Conservation (phyloP, 1,140 invertebrate species). For the Telenomus remus region DNA sequence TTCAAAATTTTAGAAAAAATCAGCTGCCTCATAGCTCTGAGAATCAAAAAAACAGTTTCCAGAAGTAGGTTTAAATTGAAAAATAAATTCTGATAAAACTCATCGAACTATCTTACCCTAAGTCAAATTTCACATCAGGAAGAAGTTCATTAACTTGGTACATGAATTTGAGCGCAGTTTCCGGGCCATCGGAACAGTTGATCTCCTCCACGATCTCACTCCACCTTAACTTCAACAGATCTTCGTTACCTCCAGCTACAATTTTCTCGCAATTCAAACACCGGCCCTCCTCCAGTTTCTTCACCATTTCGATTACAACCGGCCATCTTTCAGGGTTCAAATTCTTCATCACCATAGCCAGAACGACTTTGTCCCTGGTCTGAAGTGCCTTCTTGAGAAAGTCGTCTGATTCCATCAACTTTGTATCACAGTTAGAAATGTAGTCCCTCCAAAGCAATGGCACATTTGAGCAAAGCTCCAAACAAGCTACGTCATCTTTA, state of each 20-base stretch:
- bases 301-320: conserved; percentile 44
- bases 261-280: conserved; percentile 64
- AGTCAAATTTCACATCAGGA: conserved; percentile 62
- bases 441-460: conserved; percentile 77
- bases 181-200: conserved; percentile 63
- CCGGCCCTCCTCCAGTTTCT: conserved; percentile 58
- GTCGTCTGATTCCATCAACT: conserved; percentile 13
- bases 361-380: conserved; percentile 61
- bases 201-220: conserved; percentile 61
- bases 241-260: conserved; percentile 23
- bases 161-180: conserved; percentile 63
- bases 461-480: conserved; percentile 76
- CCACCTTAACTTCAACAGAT: conserved; percentile 64
- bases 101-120: conserved; percentile 53
- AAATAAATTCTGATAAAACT: no score
- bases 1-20: conserved; percentile 71
- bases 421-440: conserved; percentile 53
- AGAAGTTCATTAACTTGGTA: conserved; percentile 61
- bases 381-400: conserved; percentile 62
- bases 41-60: conserved; percentile 47
- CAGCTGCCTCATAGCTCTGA: conserved; percentile 70
- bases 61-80: no score
- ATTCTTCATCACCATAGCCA: conserved; percentile 62
- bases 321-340: conserved; percentile 64
- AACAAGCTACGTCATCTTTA: conserved; percentile 42